Evolutionary conservation across 2,888 invertebrate species (phyloP).

Genomic region (Tinea pellionella): DNA sequence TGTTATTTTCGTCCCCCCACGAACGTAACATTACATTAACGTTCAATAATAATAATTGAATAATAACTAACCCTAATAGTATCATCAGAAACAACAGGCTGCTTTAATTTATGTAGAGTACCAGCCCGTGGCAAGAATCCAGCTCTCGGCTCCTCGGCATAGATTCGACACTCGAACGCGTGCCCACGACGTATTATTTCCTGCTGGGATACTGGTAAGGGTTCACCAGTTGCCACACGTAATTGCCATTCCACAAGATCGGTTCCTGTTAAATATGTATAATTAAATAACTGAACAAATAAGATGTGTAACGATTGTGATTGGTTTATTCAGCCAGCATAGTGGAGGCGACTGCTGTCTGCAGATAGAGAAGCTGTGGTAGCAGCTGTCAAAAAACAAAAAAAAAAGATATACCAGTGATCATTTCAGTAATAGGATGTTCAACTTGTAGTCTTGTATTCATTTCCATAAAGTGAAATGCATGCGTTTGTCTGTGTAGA

Average conservation of each 20-base stretch:
- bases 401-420: constrained; percentile 74
- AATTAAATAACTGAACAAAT: no score
- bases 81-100: constrained; percentile 70
- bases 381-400: not conserved
- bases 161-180: constrained; percentile 96
- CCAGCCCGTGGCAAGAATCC: constrained; percentile 97
- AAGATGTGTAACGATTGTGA: no score
- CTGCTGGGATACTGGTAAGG: constrained; percentile 81
- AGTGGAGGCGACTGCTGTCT: no score
- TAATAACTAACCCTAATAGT: constrained; percentile 74
- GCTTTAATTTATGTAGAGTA: constrained; percentile 77
- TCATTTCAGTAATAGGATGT: constrained; percentile 97
- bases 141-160: constrained; percentile 87
- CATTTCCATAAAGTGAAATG: constrained; percentile 99
- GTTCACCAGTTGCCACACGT: constrained; percentile 88
- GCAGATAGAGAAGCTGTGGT: no score
- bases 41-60: no score
- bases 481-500: constrained; percentile 83
- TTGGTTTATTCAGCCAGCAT: no score
- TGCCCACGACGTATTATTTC: constrained; percentile 85
- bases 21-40: no score
- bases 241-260: constrained; percentile 99
- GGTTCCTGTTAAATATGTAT: constrained; percentile 67
- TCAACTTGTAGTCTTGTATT: constrained; percentile 96
- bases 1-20: no score